Evolutionary conservation across 2,113 vertebrate genomes (phyloP), one percentile per base, ranked within the genome.

Genomic region (Anseranas semipalmata): DNA sequence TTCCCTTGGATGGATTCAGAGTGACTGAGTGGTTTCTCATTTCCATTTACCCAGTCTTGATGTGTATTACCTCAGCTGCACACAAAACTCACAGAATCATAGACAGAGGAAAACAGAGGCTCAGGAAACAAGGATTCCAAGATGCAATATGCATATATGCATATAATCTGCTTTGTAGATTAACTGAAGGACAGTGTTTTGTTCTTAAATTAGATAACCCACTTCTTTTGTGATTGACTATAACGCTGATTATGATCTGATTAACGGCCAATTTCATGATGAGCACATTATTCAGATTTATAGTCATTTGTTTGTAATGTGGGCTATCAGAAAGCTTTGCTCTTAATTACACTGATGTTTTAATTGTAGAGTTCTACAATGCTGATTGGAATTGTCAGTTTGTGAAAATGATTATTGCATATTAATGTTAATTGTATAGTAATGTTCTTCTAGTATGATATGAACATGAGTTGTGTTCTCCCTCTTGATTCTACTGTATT

Each of bases 311-410:
- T 80, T 96, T 50, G 85, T 55, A 90, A 55, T 82, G 17, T 82
- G 82, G 30, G 35, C 50, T 82, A 71, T 89, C 52, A 81, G 89
- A 81, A 95, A 95, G 72, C 79, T 81, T 72, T 82, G 43, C 59
- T 88, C 82, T 82, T 87, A 96, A 97, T 96, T 93, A 91, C 58
- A 60, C 43, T 73, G 32, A 95, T 78, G 33, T 13, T 96, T 85
- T 95, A 91, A 93, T 84, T 93, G 35, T 70, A 45, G 28, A 95
- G 46, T 78, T 86, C 65, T 79, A 95, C 72, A 76, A 24, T 63
- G 85, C 39, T 94, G 94, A 93, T 75, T 95, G 63, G 84, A 96
- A 90, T 87, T 93, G 77, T 81, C 85, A 97, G 41, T 75, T 82
- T 56, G 62, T 15, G 82, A 95, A 92, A 88, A 76, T 63, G 32